Base-by-base conservation (phyloP, 2,888 invertebrate species). In the Augiades crinisus region DNA sequence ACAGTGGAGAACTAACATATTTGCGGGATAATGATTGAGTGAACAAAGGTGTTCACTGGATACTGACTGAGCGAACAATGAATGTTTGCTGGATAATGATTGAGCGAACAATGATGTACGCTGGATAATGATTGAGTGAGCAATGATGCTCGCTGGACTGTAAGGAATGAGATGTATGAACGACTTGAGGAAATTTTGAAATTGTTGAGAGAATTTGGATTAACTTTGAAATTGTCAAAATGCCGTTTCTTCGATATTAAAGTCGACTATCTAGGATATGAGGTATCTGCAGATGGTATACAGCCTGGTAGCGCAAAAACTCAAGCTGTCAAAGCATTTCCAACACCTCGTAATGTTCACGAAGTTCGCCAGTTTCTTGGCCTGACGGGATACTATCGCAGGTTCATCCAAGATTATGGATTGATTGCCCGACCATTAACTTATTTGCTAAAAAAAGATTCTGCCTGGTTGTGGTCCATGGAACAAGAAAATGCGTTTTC, bases 111-210 rank as follows among this genome's bases (percentile, higher is more conserved):
- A 46, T 12, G 46, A 19, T 46, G 46, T 46, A 8, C 45, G 36
- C 34, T 34, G 24, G 46, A 46, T 46, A 27, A 36, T 37, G 46
- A 36, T 46, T 46, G 46, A 46, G 46, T 10, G 46, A 27, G 14
- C 41, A 41, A 41, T 41, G 41, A 41, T 41, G 41, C 14, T 27
- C 41, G 41, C 41, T 41, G 24, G 41, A 41, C n/a, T n/a, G n/a
- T n/a, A n/a, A n/a, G n/a, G 67, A 3, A 65, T 68, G 65, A 37
- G 59, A 64, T 49, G 63, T 2, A 19, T 21, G 5, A 47, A 7
- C 16, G 54, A n/a, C 10, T 57, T 16, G 56, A 57, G 33, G 50
- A 57, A 0, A 31, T 61, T 8, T 38, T 60, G 5, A 37, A 57
- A 16, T 33, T 55, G 7, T 40, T 59, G 4, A 19, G 40, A 13